These are phyloP conservation scores for Eolophus roseicapilla DNA, from an alignment of 2,113 vertebrate genomes.

Conservation along the genomic window DNA sequence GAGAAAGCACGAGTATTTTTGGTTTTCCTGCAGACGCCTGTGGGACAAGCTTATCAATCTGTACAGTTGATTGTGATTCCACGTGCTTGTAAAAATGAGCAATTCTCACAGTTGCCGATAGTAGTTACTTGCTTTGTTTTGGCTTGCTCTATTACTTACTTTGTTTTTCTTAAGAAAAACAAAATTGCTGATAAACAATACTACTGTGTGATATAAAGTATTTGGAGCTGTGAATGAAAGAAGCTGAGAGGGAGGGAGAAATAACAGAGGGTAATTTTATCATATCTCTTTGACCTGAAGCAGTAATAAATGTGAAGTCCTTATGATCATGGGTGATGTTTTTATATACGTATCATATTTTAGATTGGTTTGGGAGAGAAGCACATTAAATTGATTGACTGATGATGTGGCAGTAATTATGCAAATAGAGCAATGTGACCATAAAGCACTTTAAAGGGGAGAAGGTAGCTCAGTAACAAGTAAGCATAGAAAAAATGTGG, in stretches of 20 bases:
- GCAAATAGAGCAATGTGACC: constrained; percentile 11
- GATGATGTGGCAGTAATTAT: constrained; percentile 56
- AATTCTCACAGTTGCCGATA: neutral
- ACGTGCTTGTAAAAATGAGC: neutral
- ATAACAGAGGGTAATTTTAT: neutral
- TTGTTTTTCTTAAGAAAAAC: constrained; percentile 11
- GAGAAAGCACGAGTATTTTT: neutral
- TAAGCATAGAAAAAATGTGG: neutral
- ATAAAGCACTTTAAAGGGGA: constrained; percentile 11
- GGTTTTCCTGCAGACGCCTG: neutral
- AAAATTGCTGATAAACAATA: constrained; percentile 29
- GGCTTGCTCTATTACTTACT: neutral
- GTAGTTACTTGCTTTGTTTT: neutral
- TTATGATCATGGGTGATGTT: neutral
- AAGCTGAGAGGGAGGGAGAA: neutral
- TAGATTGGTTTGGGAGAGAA: constrained; percentile 15
- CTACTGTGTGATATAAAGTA: neutral
- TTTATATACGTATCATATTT: constrained; percentile 17
- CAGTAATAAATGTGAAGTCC: constrained; percentile 2
- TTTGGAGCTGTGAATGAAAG: neutral
- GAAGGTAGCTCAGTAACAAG: neutral
- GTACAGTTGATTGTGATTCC: neutral
- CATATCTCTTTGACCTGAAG: neutral
- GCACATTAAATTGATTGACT: constrained; percentile 46
- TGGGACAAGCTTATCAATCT: neutral